These are phyloP conservation scores for Rhamphomyia laevipes DNA, from an alignment of 2,888 invertebrate species.

Conservation along the genomic window DNA sequence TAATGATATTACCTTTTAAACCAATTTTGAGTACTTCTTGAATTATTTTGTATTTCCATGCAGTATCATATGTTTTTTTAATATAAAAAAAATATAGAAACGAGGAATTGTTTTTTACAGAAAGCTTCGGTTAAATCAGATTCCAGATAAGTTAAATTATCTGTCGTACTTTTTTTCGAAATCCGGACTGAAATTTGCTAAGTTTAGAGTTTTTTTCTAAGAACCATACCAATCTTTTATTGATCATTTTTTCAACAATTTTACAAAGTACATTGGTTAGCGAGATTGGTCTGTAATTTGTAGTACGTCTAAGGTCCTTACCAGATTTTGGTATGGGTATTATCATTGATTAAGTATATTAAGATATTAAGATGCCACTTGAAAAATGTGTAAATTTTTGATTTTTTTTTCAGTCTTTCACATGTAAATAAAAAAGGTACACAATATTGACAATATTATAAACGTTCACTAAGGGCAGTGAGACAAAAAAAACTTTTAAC, in stretches of 20 bases:
- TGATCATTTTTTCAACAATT: slow-evolving; percentile 2
- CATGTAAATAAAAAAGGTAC: too few relatives aligned
- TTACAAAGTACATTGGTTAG: slow-evolving; percentile 3
- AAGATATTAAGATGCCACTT: too few relatives aligned
- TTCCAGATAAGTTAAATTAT: slow-evolving; percentile 3
- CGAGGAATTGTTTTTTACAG: background rate
- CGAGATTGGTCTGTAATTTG: slow-evolving; percentile 1
- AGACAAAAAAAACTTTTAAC: too few relatives aligned
- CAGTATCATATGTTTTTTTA: slow-evolving; percentile 4
- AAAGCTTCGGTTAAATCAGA: slow-evolving; percentile 1
- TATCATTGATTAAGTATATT: too few relatives aligned
- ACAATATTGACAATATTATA: too few relatives aligned
- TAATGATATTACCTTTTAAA: background rate
- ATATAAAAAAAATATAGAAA: slow-evolving; percentile 4
- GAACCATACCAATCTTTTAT: slow-evolving; percentile 3
- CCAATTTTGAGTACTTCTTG: background rate
- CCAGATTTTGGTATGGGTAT: slow-evolving; percentile 1
- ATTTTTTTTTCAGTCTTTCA: too few relatives aligned
- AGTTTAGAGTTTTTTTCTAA: slow-evolving; percentile 2
- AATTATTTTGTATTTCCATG: slow-evolving; percentile 1
- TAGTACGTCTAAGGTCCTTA: background rate
- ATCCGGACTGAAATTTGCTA: slow-evolving; percentile 3
- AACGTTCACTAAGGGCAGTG: too few relatives aligned
- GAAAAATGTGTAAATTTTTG: too few relatives aligned
- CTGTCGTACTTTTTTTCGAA: slow-evolving; percentile 1